Base-by-base conservation (phyloP, 2,113 vertebrate genomes). In the Podarcis raffonei region DNA sequence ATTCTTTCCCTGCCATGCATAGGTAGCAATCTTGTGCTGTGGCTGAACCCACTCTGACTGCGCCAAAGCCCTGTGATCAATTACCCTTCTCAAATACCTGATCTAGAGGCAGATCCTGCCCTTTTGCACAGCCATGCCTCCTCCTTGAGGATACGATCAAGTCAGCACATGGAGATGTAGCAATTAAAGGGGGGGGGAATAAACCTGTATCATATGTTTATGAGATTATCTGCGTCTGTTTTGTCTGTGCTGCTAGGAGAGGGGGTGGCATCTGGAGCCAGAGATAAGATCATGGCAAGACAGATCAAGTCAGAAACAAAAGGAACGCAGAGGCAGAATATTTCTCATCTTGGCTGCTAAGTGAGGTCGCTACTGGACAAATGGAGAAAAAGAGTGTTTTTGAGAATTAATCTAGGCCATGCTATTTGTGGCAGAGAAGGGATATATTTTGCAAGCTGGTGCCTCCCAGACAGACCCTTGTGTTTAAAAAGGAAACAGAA, bases 151-250 rank as follows among this genome's bases (percentile, higher is more conserved):
- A 68, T 77, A 88, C 22, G 30, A 77, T 78, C 53, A 77, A 68
- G 59, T 88, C 72, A 53, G 59, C 27, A 42, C 65, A 77, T 68
- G 62, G 72, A 83, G 39, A 77, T 23, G 87, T 77, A 83, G 30
- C 80, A 83, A 57, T 77, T 77, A 65, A 62, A 76, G 87, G 65
- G 37, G 65, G n/a, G 53, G 42, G 48, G 32, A 27, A 77, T 35
- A 57, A 83, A 53, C 32, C 59, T 65, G 35, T 57, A 74, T 42
- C 53, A 42, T 82, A n/a, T 68, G 72, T 77, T 88, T 83, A 68
- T 83, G 39, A 81, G 87, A 77, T 88, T 83, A 88, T 77, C n/a
- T 6, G 59, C 13, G 9, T 57, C n/a, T 87, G 48, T 71, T 69
- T 80, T 87, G 39, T 57, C 25, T 81, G 25, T 81, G 42, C 66